These are phyloP conservation scores for Cosmorhoe ocellata DNA, from an alignment of 2,888 invertebrate genomes.

Conservation along the genomic window DNA sequence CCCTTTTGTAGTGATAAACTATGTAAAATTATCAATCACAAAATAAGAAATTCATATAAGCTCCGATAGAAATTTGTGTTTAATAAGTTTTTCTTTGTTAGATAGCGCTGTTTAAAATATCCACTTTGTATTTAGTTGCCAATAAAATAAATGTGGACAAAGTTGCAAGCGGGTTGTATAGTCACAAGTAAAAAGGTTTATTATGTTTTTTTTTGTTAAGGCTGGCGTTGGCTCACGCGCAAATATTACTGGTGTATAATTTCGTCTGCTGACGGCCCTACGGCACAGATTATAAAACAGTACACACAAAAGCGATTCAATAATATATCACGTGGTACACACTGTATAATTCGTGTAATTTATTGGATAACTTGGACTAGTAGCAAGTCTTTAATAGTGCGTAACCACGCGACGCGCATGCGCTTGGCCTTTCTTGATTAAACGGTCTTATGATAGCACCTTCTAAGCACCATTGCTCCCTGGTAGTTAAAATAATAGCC, in stretches of 20 bases:
- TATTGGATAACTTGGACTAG: conserved; percentile 69
- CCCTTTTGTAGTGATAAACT: too few species aligned
- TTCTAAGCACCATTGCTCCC: conserved; percentile 33
- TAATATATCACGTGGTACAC: conserved; percentile 76
- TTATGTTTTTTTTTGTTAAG: too few species aligned
- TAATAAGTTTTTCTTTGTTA: too few species aligned
- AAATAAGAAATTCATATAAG: too few species aligned
- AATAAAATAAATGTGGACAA: too few species aligned
- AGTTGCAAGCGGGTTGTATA: too few species aligned
- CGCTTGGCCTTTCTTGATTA: conserved; percentile 53
- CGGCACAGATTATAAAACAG: not conserved
- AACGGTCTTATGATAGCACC: conserved; percentile 49
- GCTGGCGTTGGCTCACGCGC: conserved; percentile 56
- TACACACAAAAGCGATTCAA: conserved; percentile 34
- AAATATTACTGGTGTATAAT: conserved; percentile 70
- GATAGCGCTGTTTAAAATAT: too few species aligned
- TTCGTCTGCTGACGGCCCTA: conserved; percentile 69
- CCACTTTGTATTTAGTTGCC: too few species aligned
- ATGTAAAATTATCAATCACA: too few species aligned
- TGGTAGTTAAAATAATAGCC: conserved; percentile 32
- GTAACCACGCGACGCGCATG: conserved; percentile 75
- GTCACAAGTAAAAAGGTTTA: conserved; percentile 63
- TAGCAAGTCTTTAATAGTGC: conserved; percentile 71
- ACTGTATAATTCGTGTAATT: conserved; percentile 80
- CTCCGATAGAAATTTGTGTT: too few species aligned